A percentile compares a stretch with the other conserved stretches of the same genome.
Conservation (phyloP, 2,888 invertebrate species). For the Drosophila paramelanica region DNA sequence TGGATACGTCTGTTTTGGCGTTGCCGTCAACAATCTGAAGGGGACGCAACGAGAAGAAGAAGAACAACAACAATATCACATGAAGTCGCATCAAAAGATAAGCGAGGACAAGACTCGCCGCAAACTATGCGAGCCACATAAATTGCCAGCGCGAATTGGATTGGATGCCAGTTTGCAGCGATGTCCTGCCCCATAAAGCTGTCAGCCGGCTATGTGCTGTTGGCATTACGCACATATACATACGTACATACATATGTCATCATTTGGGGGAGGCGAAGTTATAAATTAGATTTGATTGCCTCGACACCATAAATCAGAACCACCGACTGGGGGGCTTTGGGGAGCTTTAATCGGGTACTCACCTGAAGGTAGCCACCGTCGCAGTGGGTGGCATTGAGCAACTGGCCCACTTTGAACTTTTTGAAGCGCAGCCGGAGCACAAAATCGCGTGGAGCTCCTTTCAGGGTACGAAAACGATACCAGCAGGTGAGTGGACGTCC, state of each 20-base stretch:
- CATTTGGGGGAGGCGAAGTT: constrained; percentile 63
- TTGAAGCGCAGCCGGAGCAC: constrained; percentile 95
- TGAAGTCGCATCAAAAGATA: constrained; percentile 50
- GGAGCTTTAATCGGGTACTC: constrained; percentile 41
- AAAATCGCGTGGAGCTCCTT: constrained; percentile 95
- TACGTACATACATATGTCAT: constrained; percentile 73
- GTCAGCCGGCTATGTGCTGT: constrained; percentile 26
- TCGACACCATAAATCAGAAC: constrained; percentile 73
- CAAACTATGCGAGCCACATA: constrained; percentile 26
- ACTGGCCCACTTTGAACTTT: constrained; percentile 95
- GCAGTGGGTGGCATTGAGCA: constrained; percentile 94
- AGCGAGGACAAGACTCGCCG: constrained; percentile 25
- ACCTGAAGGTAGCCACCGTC: constrained; percentile 96
- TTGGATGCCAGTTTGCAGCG: constrained; percentile 19
- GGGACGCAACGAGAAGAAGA: constrained; percentile 48
- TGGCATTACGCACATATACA: constrained; percentile 26
- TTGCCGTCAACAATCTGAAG: constrained; percentile 95
- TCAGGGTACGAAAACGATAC: constrained; percentile 95
- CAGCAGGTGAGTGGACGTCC: constrained; percentile 95
- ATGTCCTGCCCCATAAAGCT: constrained; percentile 51
- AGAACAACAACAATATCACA: constrained; percentile 11
- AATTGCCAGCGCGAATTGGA: constrained; percentile 42
- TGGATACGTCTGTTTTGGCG: constrained; percentile 94
- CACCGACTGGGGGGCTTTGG: not conserved
- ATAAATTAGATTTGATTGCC: constrained; percentile 81